phyloP scores from a whole-genome alignment of 2,113 vertebrate genomes.

The Strix uralensis region DNA sequence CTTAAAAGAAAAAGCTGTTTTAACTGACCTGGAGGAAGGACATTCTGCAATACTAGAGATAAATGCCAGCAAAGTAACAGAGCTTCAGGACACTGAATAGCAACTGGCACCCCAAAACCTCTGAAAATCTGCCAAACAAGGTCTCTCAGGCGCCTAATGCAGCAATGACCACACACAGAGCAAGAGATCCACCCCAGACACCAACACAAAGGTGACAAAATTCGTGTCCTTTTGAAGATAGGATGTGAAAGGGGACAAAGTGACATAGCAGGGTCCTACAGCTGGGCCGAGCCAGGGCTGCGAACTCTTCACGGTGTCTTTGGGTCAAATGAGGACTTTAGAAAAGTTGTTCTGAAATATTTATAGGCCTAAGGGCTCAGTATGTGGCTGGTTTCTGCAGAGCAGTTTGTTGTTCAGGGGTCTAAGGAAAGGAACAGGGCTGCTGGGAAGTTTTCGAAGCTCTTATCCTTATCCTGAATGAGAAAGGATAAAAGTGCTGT shows the following conservation, averaged over 20 bases:
- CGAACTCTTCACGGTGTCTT: not conserved
- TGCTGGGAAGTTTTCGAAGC: not conserved
- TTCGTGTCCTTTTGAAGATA: not conserved
- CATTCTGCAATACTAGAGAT: not conserved
- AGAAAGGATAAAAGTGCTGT: not conserved
- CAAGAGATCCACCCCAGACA: not conserved
- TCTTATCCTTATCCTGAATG: not conserved
- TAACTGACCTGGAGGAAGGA: not conserved
- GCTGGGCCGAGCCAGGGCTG: not conserved
- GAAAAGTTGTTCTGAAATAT: not conserved
- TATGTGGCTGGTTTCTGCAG: not conserved
- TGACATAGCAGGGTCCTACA: not conserved
- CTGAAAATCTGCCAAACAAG: not conserved
- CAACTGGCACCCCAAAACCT: not conserved
- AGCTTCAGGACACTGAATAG: not conserved
- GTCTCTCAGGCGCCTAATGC: accelerated
- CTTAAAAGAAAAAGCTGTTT: not conserved
- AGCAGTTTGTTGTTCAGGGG: not conserved
- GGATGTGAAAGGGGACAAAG: not conserved
- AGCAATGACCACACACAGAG: not conserved
- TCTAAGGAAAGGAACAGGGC: not conserved
- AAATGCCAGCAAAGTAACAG: not conserved
- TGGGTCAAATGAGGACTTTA: not conserved
- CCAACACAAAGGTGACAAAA: not conserved
- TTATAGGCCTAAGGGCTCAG: not conserved